Percentiles rank a stretch among this genome's conserved stretches.
Conservation (phyloP, 2,113 vertebrate species). For the Ctenodactylus gundi region DNA sequence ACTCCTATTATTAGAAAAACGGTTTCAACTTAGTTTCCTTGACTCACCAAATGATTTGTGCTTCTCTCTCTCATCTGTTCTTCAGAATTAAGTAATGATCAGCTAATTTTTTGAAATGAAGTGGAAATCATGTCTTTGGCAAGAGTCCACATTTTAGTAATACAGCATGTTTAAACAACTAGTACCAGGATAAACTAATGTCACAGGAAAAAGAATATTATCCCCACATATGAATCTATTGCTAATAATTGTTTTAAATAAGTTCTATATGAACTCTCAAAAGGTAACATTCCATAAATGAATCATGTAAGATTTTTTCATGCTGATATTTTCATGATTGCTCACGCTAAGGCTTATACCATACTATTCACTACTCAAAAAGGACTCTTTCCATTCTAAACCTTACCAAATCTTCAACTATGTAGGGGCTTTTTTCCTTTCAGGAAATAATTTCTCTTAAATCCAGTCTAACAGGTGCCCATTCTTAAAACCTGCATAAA, state of each 20-base stretch:
- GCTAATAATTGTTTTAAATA: conserved; percentile 31
- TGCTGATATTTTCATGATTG: not conserved
- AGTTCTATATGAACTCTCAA: not conserved
- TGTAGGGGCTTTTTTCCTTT: not conserved
- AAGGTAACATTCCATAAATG: not conserved
- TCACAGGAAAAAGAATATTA: not conserved
- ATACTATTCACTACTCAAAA: not conserved
- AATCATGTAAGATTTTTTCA: not conserved
- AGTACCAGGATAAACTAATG: not conserved
- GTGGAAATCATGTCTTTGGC: conserved; percentile 64
- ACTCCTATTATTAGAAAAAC: conserved; percentile 14
- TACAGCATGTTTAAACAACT: conserved; percentile 8
- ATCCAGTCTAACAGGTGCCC: not conserved
- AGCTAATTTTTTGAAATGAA: conserved; percentile 70
- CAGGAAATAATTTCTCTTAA: not conserved
- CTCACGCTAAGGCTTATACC: not conserved
- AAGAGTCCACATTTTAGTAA: conserved; percentile 38
- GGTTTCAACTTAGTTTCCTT: conserved; percentile 56
- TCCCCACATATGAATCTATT: not conserved
- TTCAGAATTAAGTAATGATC: conserved; percentile 76
- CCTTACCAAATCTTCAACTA: not conserved
- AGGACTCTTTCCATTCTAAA: not conserved
- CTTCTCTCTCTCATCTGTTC: not conserved
- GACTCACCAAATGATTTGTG: conserved; percentile 6
- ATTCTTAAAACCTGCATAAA: not conserved